Percentiles rank a stretch among this genome's conserved stretches.
These are phyloP conservation scores for Notodonta dromedarius DNA, from an alignment of 2,888 invertebrate genomes.

Conservation along the genomic window DNA sequence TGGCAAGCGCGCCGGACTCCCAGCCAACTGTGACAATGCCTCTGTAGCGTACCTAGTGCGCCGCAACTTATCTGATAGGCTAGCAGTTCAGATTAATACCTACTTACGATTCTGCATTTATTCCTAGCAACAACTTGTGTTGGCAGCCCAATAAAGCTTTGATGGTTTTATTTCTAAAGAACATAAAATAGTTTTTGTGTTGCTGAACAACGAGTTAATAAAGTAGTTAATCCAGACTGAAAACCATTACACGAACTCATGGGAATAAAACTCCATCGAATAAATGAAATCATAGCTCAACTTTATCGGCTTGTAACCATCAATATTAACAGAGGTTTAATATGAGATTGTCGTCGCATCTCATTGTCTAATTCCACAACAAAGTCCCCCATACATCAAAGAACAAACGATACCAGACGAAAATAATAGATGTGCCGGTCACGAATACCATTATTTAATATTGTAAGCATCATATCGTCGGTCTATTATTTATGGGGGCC, in stretches of 20 bases:
- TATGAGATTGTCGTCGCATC: constrained; percentile 39
- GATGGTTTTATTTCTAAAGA: constrained; percentile 4
- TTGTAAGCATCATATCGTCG: constrained; percentile 53
- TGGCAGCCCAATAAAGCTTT: constrained; percentile 15
- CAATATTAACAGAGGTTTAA: constrained; percentile 19
- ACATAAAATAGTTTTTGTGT: background rate
- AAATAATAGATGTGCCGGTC: constrained; percentile 46
- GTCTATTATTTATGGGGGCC: constrained; percentile 57
- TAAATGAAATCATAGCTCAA: constrained; percentile 6
- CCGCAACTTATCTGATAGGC: constrained; percentile 57
- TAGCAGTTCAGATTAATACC: constrained; percentile 55
- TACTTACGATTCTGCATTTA: constrained; percentile 46
- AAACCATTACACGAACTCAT: background rate
- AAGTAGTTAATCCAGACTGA: no score
- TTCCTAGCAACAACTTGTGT: constrained; percentile 24
- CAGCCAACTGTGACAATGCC: constrained; percentile 77
- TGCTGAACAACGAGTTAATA: no score
- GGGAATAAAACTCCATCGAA: background rate
- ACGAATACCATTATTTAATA: constrained; percentile 64
- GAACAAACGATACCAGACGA: constrained; percentile 37
- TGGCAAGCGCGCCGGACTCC: constrained; percentile 68
- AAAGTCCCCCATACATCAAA: constrained; percentile 43
- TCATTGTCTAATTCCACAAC: constrained; percentile 50
- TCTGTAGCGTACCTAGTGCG: constrained; percentile 39
- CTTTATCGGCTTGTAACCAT: constrained; percentile 27